These are phyloP conservation scores for Acleris literana DNA, from an alignment of 2,888 invertebrate genomes.

Conservation along the genomic window DNA sequence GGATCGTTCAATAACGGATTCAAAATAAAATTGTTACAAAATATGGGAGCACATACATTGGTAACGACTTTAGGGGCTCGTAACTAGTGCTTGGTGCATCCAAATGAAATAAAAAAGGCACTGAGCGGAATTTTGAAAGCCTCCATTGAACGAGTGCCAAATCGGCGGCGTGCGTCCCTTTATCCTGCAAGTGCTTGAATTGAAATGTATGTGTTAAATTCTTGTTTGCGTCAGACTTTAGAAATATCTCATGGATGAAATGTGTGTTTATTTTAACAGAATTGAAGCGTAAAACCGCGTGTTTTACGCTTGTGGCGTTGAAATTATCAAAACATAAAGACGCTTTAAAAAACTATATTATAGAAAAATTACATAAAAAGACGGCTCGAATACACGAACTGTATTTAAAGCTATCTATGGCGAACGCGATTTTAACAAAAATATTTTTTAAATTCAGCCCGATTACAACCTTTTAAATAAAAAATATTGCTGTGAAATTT, in stretches of 20 bases:
- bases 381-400: no score
- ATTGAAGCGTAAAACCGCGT: not conserved
- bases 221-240: constrained; percentile 18
- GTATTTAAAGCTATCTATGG: no score
- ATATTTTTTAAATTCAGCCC: no score
- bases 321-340: no score
- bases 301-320: no score
- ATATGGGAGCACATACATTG: constrained; percentile 25
- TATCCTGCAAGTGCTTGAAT: constrained; percentile 14
- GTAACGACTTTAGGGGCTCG: constrained; percentile 33
- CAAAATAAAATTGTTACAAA: constrained; percentile 24
- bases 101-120: constrained; percentile 34
- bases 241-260: not conserved
- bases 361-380: no score
- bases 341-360: no score
- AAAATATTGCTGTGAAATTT: no score
- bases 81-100: constrained; percentile 36
- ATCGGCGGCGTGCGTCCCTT: constrained; percentile 31
- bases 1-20: constrained; percentile 18
- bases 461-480: no score
- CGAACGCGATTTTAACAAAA: no score
- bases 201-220: constrained; percentile 27
- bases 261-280: not conserved
- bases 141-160: constrained; percentile 33
- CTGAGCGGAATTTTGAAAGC: constrained; percentile 34